Percentiles rank a stretch among this genome's conserved stretches.
Conservation (phyloP, 2,888 invertebrate genomes). For the Leucoma salicis region DNA sequence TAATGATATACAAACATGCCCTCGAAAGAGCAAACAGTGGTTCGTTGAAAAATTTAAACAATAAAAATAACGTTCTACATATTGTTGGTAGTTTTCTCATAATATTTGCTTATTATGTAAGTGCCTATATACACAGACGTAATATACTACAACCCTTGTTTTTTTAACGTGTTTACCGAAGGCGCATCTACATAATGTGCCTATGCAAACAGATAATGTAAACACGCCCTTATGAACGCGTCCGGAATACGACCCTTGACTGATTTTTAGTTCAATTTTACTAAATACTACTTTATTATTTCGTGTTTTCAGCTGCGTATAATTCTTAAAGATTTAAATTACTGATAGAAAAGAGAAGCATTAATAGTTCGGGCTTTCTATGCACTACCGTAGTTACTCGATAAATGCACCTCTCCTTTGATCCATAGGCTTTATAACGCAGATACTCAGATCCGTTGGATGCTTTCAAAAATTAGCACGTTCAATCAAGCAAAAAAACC, state of each 20-base stretch:
- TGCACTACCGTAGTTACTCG: too few species aligned
- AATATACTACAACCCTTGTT: slow-evolving; percentile 72
- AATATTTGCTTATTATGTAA: slow-evolving; percentile 52
- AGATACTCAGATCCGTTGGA: too few species aligned
- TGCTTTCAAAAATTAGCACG: too few species aligned
- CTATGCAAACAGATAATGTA: slow-evolving; percentile 73
- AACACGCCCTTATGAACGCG: slow-evolving; percentile 75
- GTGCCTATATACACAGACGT: slow-evolving; percentile 28
- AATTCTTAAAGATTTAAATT: too few species aligned
- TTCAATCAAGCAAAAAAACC: too few species aligned
- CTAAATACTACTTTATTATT: too few species aligned
- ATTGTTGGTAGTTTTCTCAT: slow-evolving; percentile 35
- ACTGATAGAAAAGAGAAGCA: too few species aligned
- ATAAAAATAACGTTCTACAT: slow-evolving; percentile 52
- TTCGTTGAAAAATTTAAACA: slow-evolving; percentile 49
- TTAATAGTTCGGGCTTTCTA: too few species aligned
- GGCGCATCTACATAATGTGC: slow-evolving; percentile 76
- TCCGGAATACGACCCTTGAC: slow-evolving; percentile 56
- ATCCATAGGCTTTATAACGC: too few species aligned
- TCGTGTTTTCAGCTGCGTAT: too few species aligned
- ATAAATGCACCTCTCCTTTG: too few species aligned
- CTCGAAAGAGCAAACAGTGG: slow-evolving; percentile 37
- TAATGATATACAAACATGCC: slow-evolving; percentile 33
- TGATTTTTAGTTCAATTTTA: too few species aligned
- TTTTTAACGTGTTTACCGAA: slow-evolving; percentile 78